Conservation (phyloP, 2,797 vertebrate species). For the Rhinoraja longicauda region DNA sequence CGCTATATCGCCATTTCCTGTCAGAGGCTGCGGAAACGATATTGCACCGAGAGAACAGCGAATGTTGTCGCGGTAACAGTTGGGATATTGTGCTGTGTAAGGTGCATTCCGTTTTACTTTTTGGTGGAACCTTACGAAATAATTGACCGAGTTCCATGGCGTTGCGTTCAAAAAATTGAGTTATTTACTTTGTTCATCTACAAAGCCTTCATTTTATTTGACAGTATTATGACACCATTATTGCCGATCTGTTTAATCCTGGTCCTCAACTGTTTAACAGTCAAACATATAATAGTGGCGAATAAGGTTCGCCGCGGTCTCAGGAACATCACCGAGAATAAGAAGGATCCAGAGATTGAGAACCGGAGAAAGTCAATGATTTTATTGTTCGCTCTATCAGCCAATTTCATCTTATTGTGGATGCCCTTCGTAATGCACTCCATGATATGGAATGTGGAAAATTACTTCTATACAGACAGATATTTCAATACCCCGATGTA, state of each 20-base stretch:
- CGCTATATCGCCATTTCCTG: no score
- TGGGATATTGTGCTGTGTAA: not conserved
- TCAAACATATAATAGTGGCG: not conserved
- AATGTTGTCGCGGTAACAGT: not conserved
- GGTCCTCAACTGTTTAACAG: not conserved
- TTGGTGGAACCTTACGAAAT: no score
- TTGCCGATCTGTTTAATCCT: not conserved
- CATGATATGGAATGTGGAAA: not conserved
- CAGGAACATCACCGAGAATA: no score
- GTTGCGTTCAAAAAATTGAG: not conserved
- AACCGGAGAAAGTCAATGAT: no score
- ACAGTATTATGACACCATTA: not conserved
- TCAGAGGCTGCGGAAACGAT: no score
- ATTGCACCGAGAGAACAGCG: no score
- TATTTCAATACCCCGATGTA: not conserved
- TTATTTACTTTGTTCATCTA: not conserved
- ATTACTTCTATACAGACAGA: not conserved
- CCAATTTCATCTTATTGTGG: no score
- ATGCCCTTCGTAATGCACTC: no score
- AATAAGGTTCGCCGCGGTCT: not conserved
- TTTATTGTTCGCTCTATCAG: no score
- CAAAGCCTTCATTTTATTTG: not conserved
- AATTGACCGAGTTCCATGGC: no score
- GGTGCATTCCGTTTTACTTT: not conserved
- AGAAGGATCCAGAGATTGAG: no score